Evolutionary conservation across 2,797 vertebrate genomes (phyloP).

Genomic region (Geotrypetes seraphini): DNA sequence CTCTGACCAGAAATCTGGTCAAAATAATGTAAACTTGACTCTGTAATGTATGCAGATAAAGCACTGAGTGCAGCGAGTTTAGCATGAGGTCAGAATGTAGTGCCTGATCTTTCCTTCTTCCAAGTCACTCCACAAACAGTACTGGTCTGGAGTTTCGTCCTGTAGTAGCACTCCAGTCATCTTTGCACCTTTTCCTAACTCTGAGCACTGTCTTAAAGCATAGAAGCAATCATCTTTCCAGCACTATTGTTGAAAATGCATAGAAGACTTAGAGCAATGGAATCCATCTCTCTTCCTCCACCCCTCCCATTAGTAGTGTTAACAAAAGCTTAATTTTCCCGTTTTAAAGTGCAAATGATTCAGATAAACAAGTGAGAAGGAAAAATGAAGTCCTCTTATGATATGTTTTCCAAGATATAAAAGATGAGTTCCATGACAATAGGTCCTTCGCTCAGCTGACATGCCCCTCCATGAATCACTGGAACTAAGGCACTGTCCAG

Average conservation of each 20-base stretch:
- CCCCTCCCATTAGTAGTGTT: constrained; percentile 48
- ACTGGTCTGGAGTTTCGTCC: constrained; percentile 41
- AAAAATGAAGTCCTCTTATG: constrained; percentile 59
- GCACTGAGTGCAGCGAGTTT: constrained; percentile 15
- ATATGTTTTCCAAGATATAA: constrained; percentile 98
- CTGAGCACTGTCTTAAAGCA: constrained; percentile 42
- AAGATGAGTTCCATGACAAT: constrained; percentile 95
- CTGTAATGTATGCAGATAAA: constrained; percentile 31
- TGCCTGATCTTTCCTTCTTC: constrained; percentile 30
- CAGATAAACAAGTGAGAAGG: constrained; percentile 54
- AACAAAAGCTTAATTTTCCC: constrained; percentile 67
- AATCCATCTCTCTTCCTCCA: constrained; percentile 33
- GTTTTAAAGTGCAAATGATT: constrained; percentile 77
- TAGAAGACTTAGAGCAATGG: constrained; percentile 61
- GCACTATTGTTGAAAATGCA: constrained; percentile 57
- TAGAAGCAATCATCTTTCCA: constrained; percentile 34
- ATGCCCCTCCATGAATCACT: constrained; percentile 90
- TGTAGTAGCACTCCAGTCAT: constrained; percentile 52
- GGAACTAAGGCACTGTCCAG: constrained; percentile 95
- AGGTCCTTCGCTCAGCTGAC: constrained; percentile 88
- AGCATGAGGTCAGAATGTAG: constrained; percentile 43
- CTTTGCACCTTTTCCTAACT: constrained; percentile 38
- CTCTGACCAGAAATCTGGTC: constrained; percentile 30
- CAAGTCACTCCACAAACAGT: constrained; percentile 43
- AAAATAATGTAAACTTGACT: constrained; percentile 34